These are phyloP conservation scores for Coccyzus lansbergi DNA, from an alignment of 2,797 vertebrate species.

Conservation along the genomic window DNA sequence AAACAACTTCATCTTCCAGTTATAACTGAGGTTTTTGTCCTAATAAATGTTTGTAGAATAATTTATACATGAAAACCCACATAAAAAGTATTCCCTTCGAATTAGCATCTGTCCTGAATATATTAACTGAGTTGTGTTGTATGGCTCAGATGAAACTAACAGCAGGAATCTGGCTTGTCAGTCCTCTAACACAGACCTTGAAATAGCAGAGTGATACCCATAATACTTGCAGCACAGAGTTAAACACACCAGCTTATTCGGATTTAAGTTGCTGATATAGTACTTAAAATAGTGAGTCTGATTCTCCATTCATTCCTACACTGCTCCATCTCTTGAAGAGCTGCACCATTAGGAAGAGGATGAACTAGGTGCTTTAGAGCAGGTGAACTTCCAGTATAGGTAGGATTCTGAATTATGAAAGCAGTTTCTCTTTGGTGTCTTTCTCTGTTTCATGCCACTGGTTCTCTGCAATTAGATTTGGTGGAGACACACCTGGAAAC, in stretches of 20 bases:
- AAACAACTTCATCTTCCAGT: background rate
- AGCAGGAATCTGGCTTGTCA: background rate
- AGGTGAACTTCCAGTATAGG: background rate
- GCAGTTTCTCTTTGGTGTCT: slow-evolving; percentile 24
- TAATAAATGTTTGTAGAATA: background rate
- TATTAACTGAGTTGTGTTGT: background rate
- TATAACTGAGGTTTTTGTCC: background rate
- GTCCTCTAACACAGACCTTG: background rate
- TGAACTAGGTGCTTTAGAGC: background rate
- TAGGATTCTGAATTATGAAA: background rate
- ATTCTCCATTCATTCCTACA: background rate
- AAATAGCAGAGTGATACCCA: background rate
- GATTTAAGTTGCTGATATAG: background rate
- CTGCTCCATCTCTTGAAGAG: background rate
- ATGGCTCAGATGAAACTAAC: background rate
- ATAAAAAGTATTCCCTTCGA: background rate
- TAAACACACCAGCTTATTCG: background rate
- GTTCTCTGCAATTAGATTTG: slow-evolving; percentile 34
- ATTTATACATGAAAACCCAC: background rate
- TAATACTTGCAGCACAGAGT: background rate
- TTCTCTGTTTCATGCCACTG: slow-evolving; percentile 18
- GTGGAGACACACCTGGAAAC: slow-evolving; percentile 1
- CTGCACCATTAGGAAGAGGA: background rate
- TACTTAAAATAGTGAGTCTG: background rate
- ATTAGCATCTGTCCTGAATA: background rate